A percentile compares a stretch with the other conserved stretches of the same genome.
Conservation (phyloP, 2,113 vertebrate species). For the Cinclus cinclus region DNA sequence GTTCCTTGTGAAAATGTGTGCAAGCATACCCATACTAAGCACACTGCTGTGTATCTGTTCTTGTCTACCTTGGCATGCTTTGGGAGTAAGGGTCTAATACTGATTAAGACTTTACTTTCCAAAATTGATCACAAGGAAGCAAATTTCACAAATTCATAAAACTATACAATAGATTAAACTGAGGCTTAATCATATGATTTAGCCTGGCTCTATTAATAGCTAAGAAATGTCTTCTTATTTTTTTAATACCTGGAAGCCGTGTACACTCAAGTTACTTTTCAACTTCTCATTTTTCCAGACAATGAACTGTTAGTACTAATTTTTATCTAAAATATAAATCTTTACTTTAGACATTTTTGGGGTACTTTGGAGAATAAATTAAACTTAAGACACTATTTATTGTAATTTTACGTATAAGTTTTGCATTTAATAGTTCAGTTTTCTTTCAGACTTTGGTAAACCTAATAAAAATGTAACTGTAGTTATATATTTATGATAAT, state of each 20-base stretch:
- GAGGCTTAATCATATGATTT: constrained; percentile 51
- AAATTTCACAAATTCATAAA: constrained; percentile 32
- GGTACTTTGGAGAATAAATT: neutral
- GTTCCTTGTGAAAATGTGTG: neutral
- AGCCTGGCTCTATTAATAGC: constrained; percentile 53
- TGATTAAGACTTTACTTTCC: constrained; percentile 34
- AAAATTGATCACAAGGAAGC: constrained; percentile 49
- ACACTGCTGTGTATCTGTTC: neutral
- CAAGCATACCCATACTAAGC: neutral
- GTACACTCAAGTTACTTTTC: neutral
- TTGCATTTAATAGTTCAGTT: neutral
- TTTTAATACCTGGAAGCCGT: constrained; percentile 9
- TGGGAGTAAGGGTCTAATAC: neutral
- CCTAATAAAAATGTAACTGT: constrained; percentile 20
- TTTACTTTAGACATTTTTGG: neutral
- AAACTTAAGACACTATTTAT: neutral
- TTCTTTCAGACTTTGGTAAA: constrained; percentile 21
- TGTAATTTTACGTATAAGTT: neutral
- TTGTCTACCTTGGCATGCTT: neutral
- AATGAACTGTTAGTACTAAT: neutral
- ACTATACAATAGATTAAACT: constrained; percentile 13
- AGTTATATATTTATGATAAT: constrained; percentile 43
- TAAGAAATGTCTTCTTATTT: constrained; percentile 43
- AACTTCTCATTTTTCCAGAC: neutral
- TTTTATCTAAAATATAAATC: neutral